Conservation (phyloP, 2,888 invertebrate species). For the Aricia artaxerxes region DNA sequence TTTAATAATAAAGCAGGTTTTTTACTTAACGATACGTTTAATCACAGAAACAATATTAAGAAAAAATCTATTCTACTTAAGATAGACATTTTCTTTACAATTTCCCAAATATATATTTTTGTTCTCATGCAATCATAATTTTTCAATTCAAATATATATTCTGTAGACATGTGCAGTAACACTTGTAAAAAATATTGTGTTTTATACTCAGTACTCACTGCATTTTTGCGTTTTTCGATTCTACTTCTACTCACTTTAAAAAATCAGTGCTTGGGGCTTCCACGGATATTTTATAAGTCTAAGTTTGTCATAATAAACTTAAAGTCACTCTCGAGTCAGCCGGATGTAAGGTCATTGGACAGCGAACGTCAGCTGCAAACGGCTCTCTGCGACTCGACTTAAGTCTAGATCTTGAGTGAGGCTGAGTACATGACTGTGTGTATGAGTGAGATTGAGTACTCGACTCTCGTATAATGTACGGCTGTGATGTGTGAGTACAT, state of each 20-base stretch:
- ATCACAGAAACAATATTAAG: slow-evolving; percentile 20
- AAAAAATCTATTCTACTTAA: not conserved
- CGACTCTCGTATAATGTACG: not conserved
- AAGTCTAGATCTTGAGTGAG: not conserved
- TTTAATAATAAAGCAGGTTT: not conserved
- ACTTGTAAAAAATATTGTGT: too few species aligned
- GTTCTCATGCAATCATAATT: too few species aligned
- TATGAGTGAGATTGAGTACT: not conserved
- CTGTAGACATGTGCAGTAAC: too few species aligned
- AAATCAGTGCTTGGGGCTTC: not conserved
- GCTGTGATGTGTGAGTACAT: too few species aligned
- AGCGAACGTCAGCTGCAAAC: slow-evolving; percentile 63
- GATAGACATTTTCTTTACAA: too few species aligned
- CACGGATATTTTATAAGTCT: slow-evolving; percentile 19
- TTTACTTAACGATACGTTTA: not conserved
- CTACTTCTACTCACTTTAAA: not conserved
- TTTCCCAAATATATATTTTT: too few species aligned
- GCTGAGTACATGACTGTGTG: not conserved
- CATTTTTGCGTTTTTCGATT: not conserved
- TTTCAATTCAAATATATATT: too few species aligned
- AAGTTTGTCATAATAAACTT: slow-evolving; percentile 57
- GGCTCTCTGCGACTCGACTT: slow-evolving; percentile 37
- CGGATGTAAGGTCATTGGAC: slow-evolving; percentile 68
- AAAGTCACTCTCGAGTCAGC: slow-evolving; percentile 61
- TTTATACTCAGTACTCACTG: too few species aligned